Conservation (phyloP, 2,888 invertebrate species). For the Lepidonotus clava region DNA sequence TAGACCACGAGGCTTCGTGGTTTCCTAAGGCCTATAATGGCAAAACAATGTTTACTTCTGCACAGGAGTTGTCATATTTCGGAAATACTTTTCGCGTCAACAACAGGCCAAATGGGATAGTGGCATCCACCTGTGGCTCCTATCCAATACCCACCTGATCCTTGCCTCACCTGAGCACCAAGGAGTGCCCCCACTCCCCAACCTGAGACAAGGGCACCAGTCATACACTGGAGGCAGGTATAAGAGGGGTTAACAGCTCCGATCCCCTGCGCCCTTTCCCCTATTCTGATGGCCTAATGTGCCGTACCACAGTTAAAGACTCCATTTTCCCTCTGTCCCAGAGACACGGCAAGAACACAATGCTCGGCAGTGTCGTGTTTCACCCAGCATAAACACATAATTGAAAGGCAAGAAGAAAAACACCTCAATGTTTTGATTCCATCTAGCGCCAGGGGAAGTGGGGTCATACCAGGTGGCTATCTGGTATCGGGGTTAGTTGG, state of each 20-base stretch:
- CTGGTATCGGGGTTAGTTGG: background rate
- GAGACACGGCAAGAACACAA: background rate
- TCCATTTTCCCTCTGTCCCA: background rate
- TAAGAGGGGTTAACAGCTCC: background rate
- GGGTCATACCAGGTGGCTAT: background rate
- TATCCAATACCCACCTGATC: too few species aligned
- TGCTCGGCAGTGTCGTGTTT: conserved; percentile 6
- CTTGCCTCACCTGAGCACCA: too few species aligned
- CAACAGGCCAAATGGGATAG: too few species aligned
- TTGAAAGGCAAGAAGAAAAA: conserved; percentile 20
- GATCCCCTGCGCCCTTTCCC: background rate
- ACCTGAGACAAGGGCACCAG: background rate
- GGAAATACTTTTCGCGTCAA: too few species aligned
- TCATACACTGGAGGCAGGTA: background rate
- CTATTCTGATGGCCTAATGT: conserved; percentile 15
- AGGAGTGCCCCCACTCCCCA: background rate
- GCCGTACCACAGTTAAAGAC: conserved; percentile 5
- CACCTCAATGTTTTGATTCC: conserved; percentile 43
- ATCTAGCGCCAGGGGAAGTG: background rate
- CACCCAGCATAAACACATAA: conserved; percentile 25
- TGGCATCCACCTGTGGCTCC: too few species aligned
- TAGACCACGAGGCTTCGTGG: too few species aligned
- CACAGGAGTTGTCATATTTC: too few species aligned
- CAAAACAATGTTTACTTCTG: too few species aligned
- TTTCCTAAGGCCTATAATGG: too few species aligned